Evolutionary conservation across 2,113 vertebrate genomes (phyloP).

Genomic region (Tragelaphus scriptus): DNA sequence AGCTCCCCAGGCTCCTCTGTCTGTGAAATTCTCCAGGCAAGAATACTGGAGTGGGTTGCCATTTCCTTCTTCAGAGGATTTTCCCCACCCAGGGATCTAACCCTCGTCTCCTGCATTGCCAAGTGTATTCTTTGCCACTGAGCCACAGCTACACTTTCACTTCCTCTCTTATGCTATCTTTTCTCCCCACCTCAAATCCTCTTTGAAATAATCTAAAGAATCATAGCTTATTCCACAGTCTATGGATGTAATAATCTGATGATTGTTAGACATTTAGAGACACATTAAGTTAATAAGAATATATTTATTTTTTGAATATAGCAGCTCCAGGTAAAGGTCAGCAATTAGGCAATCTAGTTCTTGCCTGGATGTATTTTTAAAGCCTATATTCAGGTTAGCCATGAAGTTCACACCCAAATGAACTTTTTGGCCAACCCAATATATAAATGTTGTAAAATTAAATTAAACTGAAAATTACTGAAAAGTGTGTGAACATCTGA

Average conservation of each 20-base stretch:
- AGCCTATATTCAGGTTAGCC: neutral
- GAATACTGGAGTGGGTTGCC: neutral
- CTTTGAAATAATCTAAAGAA: neutral
- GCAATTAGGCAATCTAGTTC: neutral
- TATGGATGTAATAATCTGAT: neutral
- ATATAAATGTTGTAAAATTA: neutral
- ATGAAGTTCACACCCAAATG: neutral
- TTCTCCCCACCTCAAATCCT: neutral
- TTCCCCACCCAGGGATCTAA: neutral
- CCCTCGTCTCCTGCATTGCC: neutral
- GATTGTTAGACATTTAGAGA: neutral
- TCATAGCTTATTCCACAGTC: neutral
- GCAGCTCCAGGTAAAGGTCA: neutral
- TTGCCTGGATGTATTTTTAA: neutral
- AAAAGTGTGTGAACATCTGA: neutral
- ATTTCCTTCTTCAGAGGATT: neutral
- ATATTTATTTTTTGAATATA: neutral
- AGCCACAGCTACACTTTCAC: neutral
- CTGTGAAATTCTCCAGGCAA: neutral
- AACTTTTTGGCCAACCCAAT: neutral
- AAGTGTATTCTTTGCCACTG: neutral
- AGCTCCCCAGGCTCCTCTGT: neutral
- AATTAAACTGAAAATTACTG: neutral
- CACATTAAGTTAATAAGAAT: neutral
- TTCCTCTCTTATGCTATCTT: fast-evolving